A percentile compares a stretch with the other conserved stretches of the same genome.
Evolutionary conservation across 2,113 vertebrate genomes (phyloP).

Genomic region (Dicentrarchus labrax): DNA sequence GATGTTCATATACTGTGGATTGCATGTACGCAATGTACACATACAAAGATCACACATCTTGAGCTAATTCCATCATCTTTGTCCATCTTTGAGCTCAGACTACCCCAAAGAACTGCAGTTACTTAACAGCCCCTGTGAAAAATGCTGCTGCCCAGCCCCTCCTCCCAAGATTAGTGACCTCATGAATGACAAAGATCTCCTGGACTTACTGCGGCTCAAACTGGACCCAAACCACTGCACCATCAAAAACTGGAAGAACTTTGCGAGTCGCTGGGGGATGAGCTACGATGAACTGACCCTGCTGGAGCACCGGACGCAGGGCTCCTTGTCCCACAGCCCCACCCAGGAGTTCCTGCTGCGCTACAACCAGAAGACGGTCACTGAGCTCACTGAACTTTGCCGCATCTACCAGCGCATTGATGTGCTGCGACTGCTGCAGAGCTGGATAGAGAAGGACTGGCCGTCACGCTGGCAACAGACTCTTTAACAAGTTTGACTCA

Average conservation of each 20-base stretch:
- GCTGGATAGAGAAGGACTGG: conserved; percentile 97
- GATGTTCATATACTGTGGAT: not conserved
- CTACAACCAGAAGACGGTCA: conserved; percentile 94
- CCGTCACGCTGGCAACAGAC: conserved; percentile 88
- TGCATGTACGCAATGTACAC: no score
- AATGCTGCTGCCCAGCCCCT: conserved; percentile 83
- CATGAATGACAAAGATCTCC: conserved; percentile 96
- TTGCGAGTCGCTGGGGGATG: conserved; percentile 99
- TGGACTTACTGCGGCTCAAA: conserved; percentile 93
- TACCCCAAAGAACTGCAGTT: conserved; percentile 79
- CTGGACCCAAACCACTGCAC: conserved; percentile 96
- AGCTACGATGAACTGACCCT: conserved; percentile 95
- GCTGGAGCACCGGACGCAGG: conserved; percentile 94
- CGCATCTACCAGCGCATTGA: conserved; percentile 94
- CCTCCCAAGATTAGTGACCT: conserved; percentile 96
- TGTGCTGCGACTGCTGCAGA: conserved; percentile 92
- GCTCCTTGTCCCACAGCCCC: conserved; percentile 88
- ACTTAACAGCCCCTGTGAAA: conserved; percentile 75
- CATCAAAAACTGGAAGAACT: conserved; percentile 99
- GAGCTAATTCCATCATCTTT: not conserved
- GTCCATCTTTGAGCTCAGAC: conserved; percentile 65
- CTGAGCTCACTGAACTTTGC: conserved; percentile 95
- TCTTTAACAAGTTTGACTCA: conserved; percentile 67
- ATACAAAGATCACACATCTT: not conserved
- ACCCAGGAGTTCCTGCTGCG: conserved; percentile 95